phyloP scores from a whole-genome alignment of 1,140 invertebrate species.

The Pentalonia nigronervosa region DNA sequence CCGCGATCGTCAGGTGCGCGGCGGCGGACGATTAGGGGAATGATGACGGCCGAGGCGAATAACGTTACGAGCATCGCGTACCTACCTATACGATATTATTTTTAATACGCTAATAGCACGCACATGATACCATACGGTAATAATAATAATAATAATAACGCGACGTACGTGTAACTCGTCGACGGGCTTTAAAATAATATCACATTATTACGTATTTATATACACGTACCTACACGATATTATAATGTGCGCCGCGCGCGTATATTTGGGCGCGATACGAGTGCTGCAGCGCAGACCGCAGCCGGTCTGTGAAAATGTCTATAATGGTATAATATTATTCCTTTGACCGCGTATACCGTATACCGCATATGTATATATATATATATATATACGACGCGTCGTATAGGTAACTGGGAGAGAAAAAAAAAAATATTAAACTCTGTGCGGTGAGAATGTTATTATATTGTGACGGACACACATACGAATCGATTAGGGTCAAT shows the following conservation, averaged over 20 bases:
- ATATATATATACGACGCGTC: too few relatives aligned
- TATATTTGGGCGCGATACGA: neutral
- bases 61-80: neutral
- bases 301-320: neutral
- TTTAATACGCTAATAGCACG: neutral
- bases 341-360: too few relatives aligned
- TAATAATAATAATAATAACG: neutral
- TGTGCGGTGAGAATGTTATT: neutral
- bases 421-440: neutral
- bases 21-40: neutral
- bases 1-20: neutral
- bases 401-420: neutral
- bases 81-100: neutral
- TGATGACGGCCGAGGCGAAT: conserved; percentile 9
- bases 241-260: neutral
- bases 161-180: neutral
- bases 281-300: neutral
- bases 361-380: neutral
- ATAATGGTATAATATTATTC: neutral
- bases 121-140: neutral
- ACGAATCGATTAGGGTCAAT: neutral
- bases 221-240: neutral
- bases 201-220: neutral
- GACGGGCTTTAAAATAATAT: neutral
- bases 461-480: neutral